Evolutionary conservation across 1,140 invertebrate species (phyloP), one percentile per base, ranked within the genome.

Genomic region (Drosophila nigrodunni): DNA sequence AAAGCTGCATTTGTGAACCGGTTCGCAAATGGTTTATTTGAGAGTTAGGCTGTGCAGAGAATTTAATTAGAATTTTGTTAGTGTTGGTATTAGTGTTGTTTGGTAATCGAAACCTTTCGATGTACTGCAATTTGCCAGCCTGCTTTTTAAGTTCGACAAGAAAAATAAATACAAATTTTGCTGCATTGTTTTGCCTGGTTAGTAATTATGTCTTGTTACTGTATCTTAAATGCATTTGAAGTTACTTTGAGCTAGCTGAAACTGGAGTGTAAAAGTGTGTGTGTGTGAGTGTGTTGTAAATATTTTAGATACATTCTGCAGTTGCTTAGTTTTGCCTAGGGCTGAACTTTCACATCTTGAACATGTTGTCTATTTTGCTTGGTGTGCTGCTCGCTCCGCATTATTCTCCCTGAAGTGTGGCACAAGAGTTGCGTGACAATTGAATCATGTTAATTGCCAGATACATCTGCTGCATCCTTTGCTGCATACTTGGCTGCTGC

Each of bases 361-460:
- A 44, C 55, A 67, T 69, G 21, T 62, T 80, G 68, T 52, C 62
- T 83, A 66, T 69, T 71, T 62, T 74, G 68, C 71, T 46, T 30
- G 49, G 43, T 21, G n/a, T 67, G 18, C 43, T 37, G 35, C 21
- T 43, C 62, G 57, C 65, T 69, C 43, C 44, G 61, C 64, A 18
- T 57, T 57, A 71, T 50, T 21, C 67, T 44, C 64, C 86, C 80
- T 81, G 75, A 78, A 81, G 66, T 89, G 80, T 89, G 85, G 85
- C 85, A 89, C 85, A 81, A 80, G 81, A 85, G 80, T 85, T 81
- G 78, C 75, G 64, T 78, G 85, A 65, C 86, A 85, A 89, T 85
- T 89, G 78, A 89, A 89, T 89, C 85, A 89, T 89, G 86, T 90
- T 89, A 89, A 89, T 89, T 89, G 85, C 81, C 85, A 74, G 65